Percentiles rank a stretch among this genome's conserved stretches.
Conservation (phyloP, 2,797 vertebrate genomes). For the Sebastes taczanowskii region DNA sequence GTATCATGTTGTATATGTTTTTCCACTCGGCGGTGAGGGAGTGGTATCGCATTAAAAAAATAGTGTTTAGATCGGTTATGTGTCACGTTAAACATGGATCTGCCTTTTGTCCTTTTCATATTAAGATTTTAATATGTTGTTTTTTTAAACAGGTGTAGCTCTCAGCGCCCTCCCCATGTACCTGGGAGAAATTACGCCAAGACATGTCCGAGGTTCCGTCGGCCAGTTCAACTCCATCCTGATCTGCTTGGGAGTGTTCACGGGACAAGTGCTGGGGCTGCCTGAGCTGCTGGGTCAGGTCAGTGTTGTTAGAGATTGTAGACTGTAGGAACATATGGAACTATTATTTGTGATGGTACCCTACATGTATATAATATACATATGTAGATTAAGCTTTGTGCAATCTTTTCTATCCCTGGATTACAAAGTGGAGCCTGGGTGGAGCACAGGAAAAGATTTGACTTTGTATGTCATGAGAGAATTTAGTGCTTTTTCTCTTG, state of each 20-base stretch:
- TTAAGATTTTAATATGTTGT: not conserved
- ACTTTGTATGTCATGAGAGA: not conserved
- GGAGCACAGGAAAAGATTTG: not conserved
- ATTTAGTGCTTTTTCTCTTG: not conserved
- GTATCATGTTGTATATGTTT: not conserved
- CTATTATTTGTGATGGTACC: not conserved
- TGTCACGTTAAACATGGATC: not conserved
- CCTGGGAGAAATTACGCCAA: constrained; percentile 94
- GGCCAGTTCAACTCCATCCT: constrained; percentile 94
- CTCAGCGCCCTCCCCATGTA: constrained; percentile 95
- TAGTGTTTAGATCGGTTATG: not conserved
- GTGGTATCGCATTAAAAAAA: not conserved
- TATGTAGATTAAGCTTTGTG: not conserved
- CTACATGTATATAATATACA: no score
- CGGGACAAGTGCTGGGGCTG: constrained; percentile 90
- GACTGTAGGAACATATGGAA: not conserved
- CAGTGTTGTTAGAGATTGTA: constrained; percentile 53
- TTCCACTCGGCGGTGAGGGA: not conserved
- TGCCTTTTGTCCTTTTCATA: not conserved
- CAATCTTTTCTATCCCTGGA: not conserved
- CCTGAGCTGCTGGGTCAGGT: constrained; percentile 93
- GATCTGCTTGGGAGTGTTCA: constrained; percentile 93
- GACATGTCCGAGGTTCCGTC: constrained; percentile 88
- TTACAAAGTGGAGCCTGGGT: not conserved
- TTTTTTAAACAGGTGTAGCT: constrained; percentile 85